Evolutionary conservation across 2,888 invertebrate genomes (phyloP), one percentile per base, ranked within the genome.

Genomic region (Salticus scenicus): DNA sequence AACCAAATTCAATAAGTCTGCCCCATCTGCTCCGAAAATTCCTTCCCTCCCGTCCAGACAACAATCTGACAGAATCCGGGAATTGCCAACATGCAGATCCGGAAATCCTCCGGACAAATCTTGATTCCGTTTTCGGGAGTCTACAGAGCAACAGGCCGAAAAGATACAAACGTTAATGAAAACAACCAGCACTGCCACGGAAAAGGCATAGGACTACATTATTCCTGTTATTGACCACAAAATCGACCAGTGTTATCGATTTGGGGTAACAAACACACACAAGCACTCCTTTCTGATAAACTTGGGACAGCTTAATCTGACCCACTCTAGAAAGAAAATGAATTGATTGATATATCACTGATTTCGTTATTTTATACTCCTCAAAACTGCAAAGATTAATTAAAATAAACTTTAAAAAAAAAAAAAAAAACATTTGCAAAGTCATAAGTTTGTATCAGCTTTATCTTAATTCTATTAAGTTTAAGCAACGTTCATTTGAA

Each of bases 181-280:
- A 82, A 76, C 51, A 71, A 31, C 57, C 51, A 51, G 41, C 30
- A 27, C 64, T 31, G 31, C 72, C 57, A 31, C 57, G 69, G 72
- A 51, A 28, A 33, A 72, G 42, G 63, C 75, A 41, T 37, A 37
- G 72, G 73, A 69, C 73, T 17, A n/a, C 8, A 80, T 67, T 47
- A 77, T 70, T 83, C 76, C 51, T 67, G 69, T 76, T 83, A 83
- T 83, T 77, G 77, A 83, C 83, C 77, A 77, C 83, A 51, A 83
- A 77, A 83, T 83, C 83, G 83, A 83, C 72, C 83, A 76, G 33
- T 66, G 64, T n/a, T 37, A 83, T 83, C 83, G 83, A 83, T 83
- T 77, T 76, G 69, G 4, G 31, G 67, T 17, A n/a, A n/a, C 31
- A 31, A n/a, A n/a, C n/a, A n/a, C n/a, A n/a, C n/a, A n/a, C n/a